These are phyloP conservation scores for Alloplasta piceator DNA, from an alignment of 2,888 invertebrate genomes.

Conservation along the genomic window DNA sequence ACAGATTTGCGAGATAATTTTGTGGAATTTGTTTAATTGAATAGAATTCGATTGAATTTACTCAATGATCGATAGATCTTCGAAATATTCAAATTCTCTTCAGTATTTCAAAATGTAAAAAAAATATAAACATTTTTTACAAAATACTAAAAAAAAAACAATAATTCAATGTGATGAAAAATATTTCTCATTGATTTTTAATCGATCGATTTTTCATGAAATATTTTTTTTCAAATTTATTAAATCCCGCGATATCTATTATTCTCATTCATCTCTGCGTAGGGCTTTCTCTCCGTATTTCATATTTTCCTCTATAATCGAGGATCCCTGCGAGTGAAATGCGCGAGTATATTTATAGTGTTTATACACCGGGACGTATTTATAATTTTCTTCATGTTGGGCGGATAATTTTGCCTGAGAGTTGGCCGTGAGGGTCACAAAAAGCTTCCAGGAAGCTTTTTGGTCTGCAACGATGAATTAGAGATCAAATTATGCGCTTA, in stretches of 20 bases:
- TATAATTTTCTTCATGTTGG: constrained; percentile 73
- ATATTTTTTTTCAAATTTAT: neutral
- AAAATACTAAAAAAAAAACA: no score
- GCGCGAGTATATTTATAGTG: constrained; percentile 76
- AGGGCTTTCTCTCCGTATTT: constrained; percentile 1
- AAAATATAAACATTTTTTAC: no score
- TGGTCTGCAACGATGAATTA: constrained; percentile 5
- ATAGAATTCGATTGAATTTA: no score
- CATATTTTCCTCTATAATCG: constrained; percentile 34
- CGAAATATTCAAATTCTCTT: no score
- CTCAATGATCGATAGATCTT: no score
- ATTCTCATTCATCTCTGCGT: neutral
- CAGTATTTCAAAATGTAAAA: no score
- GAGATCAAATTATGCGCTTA: constrained; percentile 5
- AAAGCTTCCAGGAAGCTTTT: constrained; percentile 11
- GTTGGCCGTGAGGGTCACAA: constrained; percentile 44
- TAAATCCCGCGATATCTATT: neutral
- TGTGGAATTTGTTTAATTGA: no score
- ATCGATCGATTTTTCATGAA: neutral
- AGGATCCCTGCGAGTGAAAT: constrained; percentile 51
- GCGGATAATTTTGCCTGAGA: constrained; percentile 66
- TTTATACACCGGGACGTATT: constrained; percentile 76
- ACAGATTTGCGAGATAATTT: no score
- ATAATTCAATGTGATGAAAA: no score
- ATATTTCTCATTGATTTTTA: neutral